Conservation (phyloP, 2,888 invertebrate species). For the Rosalia funebris region DNA sequence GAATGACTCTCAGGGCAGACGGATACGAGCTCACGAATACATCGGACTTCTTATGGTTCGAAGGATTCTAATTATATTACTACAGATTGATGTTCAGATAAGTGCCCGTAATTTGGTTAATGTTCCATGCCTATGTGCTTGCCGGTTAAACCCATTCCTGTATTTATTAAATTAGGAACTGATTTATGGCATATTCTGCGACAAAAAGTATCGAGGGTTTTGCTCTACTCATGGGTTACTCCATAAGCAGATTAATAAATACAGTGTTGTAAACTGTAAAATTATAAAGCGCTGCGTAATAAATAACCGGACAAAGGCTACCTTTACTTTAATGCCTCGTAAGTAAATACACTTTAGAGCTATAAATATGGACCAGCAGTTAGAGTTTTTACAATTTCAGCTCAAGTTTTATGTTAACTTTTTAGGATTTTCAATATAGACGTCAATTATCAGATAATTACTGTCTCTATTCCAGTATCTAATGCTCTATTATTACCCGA, state of each 20-base stretch:
- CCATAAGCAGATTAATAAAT: not conserved
- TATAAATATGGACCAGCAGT: too few species aligned
- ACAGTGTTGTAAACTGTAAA: too few species aligned
- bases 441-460: too few species aligned
- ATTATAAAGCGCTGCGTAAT: too few species aligned
- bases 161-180: slow-evolving; percentile 6
- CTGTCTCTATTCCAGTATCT: too few species aligned
- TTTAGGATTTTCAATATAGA: too few species aligned
- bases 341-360: too few species aligned
- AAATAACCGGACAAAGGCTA: too few species aligned
- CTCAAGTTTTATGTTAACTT: too few species aligned
- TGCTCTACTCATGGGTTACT: not conserved
- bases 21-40: slow-evolving; percentile 28
- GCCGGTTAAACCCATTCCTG: not conserved
- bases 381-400: too few species aligned
- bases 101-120: slow-evolving; percentile 16
- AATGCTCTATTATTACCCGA: too few species aligned
- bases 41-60: slow-evolving; percentile 15
- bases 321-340: too few species aligned
- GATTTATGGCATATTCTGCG: not conserved
- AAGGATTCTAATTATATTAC: slow-evolving; percentile 19
- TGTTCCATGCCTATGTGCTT: slow-evolving; percentile 12
- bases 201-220: not conserved
- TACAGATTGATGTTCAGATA: slow-evolving; percentile 16
- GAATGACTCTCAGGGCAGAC: slow-evolving; percentile 33